Evolutionary conservation across 64 coral and sea anemone genomes (phyloP).

Genomic region (Pachyseris speciosa): DNA sequence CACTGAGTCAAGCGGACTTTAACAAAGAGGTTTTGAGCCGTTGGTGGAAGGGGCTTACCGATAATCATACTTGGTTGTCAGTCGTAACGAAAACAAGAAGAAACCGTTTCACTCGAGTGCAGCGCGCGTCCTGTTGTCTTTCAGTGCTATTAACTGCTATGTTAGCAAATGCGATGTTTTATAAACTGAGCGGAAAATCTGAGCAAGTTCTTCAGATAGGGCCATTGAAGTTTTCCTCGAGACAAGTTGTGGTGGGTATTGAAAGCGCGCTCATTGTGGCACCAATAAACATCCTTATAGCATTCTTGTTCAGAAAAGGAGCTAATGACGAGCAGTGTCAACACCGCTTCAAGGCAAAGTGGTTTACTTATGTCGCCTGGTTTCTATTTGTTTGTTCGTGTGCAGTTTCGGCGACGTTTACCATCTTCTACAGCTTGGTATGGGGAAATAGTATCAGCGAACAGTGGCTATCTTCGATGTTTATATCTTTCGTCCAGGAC

Average conservation of each 20-base stretch:
- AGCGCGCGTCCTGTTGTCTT: slow-evolving; percentile 39
- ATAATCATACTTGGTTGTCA: slow-evolving; percentile 55
- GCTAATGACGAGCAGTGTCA: neutral
- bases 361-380: slow-evolving; percentile 75
- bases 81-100: slow-evolving; percentile 7
- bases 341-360: slow-evolving; percentile 32
- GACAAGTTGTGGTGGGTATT: slow-evolving; percentile 42
- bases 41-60: slow-evolving; percentile 12
- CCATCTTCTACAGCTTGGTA: slow-evolving; percentile 79
- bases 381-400: slow-evolving; percentile 60
- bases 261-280: slow-evolving; percentile 38
- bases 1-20: neutral
- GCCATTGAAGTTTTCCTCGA: slow-evolving; percentile 36
- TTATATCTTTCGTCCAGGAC: slow-evolving; percentile 83
- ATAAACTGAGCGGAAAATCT: neutral
- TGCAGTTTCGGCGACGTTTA: slow-evolving; percentile 61
- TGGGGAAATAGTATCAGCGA: slow-evolving; percentile 82
- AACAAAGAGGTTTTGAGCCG: neutral
- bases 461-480: slow-evolving; percentile 92
- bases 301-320: slow-evolving; percentile 55
- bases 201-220: slow-evolving; percentile 16
- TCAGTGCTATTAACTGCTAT: slow-evolving; percentile 36
- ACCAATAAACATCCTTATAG: slow-evolving; percentile 35
- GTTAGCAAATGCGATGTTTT: slow-evolving; percentile 59
- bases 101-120: neutral